Evolutionary conservation across 2,888 invertebrate genomes (phyloP).

Genomic region (Dicranocentrus wangi): DNA sequence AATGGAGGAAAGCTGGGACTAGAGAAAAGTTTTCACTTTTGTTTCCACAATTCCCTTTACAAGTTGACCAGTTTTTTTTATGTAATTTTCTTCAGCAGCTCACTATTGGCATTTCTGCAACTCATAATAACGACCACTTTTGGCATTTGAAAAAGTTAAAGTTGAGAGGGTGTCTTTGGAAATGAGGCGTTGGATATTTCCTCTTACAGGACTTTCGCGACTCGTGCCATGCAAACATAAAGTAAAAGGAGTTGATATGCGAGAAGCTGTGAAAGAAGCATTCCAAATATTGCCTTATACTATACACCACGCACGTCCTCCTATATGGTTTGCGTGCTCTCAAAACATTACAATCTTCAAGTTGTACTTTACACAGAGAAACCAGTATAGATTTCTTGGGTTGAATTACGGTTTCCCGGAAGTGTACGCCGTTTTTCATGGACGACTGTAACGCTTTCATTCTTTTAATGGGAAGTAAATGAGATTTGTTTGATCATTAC

Average conservation of each 20-base stretch:
- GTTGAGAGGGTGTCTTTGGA: not conserved
- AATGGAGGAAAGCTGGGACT: too few species aligned
- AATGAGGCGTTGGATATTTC: not conserved
- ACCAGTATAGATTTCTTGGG: not conserved
- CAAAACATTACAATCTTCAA: not conserved
- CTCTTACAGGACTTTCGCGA: not conserved
- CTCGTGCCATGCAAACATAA: not conserved
- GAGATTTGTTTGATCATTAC: slow-evolving; percentile 15
- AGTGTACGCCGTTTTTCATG: not conserved
- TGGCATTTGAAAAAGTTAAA: slow-evolving; percentile 16
- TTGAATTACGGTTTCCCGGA: slow-evolving; percentile 2
- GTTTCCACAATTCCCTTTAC: too few species aligned
- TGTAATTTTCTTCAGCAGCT: not conserved
- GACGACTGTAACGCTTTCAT: slow-evolving; percentile 17
- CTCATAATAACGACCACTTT: slow-evolving; percentile 9
- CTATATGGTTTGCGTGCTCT: slow-evolving; percentile 10
- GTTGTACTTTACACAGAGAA: not conserved
- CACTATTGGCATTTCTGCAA: slow-evolving; percentile 12
- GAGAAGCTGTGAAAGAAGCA: slow-evolving; percentile 7
- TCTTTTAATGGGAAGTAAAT: slow-evolving; percentile 21
- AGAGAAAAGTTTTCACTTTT: too few species aligned
- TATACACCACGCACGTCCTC: too few species aligned
- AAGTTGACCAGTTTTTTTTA: too few species aligned
- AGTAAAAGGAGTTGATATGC: not conserved
- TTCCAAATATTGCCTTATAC: slow-evolving; percentile 2